phyloP scores from a whole-genome alignment of 2,797 vertebrate species.

The Xenops minutus region DNA sequence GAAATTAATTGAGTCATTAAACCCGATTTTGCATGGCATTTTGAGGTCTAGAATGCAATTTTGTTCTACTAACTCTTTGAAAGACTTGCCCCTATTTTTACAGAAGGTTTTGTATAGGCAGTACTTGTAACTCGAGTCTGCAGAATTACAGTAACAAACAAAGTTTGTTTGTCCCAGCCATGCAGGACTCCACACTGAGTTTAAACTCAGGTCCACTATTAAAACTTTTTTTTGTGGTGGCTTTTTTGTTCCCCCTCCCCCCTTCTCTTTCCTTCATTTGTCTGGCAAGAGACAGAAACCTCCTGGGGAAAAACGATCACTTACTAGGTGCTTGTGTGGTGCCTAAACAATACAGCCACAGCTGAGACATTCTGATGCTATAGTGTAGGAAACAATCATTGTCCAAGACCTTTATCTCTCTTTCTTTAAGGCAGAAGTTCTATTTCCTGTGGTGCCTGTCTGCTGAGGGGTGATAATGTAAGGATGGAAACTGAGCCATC shows the following conservation, averaged over 20 bases:
- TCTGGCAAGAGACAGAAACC: not conserved
- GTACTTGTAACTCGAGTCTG: not conserved
- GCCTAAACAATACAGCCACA: not conserved
- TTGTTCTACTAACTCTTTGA: not conserved
- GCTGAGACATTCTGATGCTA: not conserved
- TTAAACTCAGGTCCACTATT: not conserved
- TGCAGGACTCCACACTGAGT: not conserved
- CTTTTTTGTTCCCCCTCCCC: too few species aligned
- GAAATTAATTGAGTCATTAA: not conserved
- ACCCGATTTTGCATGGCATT: not conserved
- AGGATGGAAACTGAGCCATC: not conserved
- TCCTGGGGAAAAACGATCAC: not conserved
- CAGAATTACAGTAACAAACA: not conserved
- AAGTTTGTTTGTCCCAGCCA: not conserved
- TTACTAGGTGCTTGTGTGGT: not conserved
- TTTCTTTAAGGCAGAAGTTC: constrained; percentile 1
- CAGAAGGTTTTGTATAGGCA: not conserved
- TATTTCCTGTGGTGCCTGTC: not conserved
- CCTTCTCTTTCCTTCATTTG: not conserved
- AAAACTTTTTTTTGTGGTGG: not conserved
- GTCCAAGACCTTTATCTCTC: not conserved
- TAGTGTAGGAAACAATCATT: not conserved
- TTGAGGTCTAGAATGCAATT: not conserved
- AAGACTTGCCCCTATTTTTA: not conserved
- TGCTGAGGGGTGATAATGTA: constrained; percentile 4